A percentile compares a stretch with the other conserved stretches of the same genome.
Evolutionary conservation across 37 sponge, comb jelly and placozoan genomes (phyloP).

Genomic region (Hexactinellida sp.): DNA sequence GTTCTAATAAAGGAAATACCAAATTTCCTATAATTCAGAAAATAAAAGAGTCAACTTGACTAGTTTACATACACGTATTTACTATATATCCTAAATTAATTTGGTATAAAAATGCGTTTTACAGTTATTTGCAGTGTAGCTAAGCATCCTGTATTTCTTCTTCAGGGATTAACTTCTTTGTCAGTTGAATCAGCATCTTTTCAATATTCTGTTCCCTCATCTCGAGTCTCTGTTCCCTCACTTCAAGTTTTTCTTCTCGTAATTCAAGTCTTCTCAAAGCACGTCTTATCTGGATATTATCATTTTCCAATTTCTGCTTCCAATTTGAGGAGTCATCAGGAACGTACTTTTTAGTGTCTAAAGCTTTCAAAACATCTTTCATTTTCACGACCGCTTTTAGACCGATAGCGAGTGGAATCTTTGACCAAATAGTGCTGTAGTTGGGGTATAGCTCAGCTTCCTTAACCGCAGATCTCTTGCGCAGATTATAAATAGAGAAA

Average conservation of each 20-base stretch:
- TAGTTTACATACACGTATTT: no score
- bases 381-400: not conserved
- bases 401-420: not conserved
- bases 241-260: not conserved
- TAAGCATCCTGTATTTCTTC: no score
- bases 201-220: not conserved
- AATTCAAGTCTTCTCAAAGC: not conserved
- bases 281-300: not conserved
- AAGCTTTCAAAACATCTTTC: not conserved
- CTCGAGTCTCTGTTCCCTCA: not conserved
- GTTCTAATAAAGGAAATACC: no score
- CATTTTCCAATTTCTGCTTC: not conserved
- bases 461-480: not conserved
- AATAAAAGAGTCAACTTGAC: no score
- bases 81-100: no score
- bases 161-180: not conserved
- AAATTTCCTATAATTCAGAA: no score
- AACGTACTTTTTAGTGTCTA: not conserved
- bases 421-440: not conserved
- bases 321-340: not conserved
- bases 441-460: not conserved
- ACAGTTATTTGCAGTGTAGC: no score
- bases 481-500: not conserved
- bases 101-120: no score
- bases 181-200: not conserved